These are phyloP conservation scores for Acomys russatus DNA, from an alignment of 2,797 vertebrate genomes.

Conservation along the genomic window DNA sequence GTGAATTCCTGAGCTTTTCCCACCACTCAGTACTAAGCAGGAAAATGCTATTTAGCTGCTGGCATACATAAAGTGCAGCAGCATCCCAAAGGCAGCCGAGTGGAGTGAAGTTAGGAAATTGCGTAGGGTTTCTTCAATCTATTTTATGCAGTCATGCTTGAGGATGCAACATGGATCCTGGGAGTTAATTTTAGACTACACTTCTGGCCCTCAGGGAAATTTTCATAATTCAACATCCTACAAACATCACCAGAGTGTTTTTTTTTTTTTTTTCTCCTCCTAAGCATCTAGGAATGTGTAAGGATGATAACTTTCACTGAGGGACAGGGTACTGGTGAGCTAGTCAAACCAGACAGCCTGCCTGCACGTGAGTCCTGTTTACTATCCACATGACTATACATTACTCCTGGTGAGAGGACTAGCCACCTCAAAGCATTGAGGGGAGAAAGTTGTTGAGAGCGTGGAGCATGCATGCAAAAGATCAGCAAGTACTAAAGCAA, in stretches of 20 bases:
- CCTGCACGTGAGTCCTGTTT: background rate
- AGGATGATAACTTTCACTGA: background rate
- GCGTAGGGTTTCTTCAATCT: slow-evolving; percentile 66
- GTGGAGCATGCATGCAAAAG: background rate
- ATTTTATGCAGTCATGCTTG: slow-evolving; percentile 73
- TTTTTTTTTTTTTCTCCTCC: background rate
- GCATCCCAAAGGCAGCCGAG: background rate
- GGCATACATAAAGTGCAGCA: background rate
- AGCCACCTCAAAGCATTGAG: background rate
- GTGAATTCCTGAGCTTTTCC: background rate
- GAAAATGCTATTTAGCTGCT: background rate
- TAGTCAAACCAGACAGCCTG: background rate
- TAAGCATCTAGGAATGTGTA: slow-evolving; percentile 1
- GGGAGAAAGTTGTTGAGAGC: background rate
- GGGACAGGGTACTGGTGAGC: background rate
- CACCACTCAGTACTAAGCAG: slow-evolving; percentile 12
- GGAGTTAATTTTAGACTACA: slow-evolving; percentile 67
- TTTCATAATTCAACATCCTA: background rate
- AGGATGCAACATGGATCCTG: slow-evolving; percentile 53
- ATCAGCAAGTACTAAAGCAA: background rate
- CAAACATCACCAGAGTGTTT: background rate
- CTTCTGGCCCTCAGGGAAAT: slow-evolving; percentile 62
- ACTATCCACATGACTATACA: background rate
- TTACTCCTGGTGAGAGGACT: background rate
- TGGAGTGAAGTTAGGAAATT: slow-evolving; percentile 62